Evolutionary conservation across 2,113 vertebrate species (phyloP).

Genomic region (Petaurus breviceps): DNA sequence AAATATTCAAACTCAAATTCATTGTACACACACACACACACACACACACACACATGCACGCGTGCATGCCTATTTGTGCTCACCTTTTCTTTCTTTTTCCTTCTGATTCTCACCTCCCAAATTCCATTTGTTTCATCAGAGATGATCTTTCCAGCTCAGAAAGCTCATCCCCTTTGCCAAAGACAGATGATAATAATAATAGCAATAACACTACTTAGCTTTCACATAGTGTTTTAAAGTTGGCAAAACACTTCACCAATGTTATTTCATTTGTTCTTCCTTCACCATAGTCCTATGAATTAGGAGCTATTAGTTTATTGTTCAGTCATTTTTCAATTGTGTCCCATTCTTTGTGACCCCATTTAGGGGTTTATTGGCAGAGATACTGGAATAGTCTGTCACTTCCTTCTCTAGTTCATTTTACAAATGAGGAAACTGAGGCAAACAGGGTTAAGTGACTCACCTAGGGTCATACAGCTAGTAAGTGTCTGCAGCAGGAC

Average conservation of each 20-base stretch:
- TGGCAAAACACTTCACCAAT: not conserved
- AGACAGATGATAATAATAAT: not conserved
- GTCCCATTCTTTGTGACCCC: not conserved
- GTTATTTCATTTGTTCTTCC: no score
- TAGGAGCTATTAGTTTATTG: not conserved
- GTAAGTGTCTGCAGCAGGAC: no score
- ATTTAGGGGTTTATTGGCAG: not conserved
- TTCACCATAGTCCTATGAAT: not conserved
- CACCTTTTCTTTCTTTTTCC: slow-evolving; percentile 46
- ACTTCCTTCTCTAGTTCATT: not conserved
- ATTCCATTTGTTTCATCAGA: slow-evolving; percentile 54
- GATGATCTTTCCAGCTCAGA: not conserved
- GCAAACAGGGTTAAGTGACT: not conserved
- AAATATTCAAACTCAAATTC: slow-evolving; percentile 29
- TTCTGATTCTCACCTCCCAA: slow-evolving; percentile 34
- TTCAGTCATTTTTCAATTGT: not conserved
- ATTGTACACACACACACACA: slow-evolving; percentile 30
- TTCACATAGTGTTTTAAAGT: not conserved
- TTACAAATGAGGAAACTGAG: not conserved
- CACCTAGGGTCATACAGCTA: not conserved
- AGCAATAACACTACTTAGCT: not conserved
- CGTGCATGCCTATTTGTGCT: not conserved
- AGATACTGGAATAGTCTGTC: not conserved
- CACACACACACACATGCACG: not conserved
- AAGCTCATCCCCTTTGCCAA: slow-evolving; percentile 2